phyloP scores from a whole-genome alignment of 37 sponge, comb jelly and placozoan genomes.

The Ianthella basta region DNA sequence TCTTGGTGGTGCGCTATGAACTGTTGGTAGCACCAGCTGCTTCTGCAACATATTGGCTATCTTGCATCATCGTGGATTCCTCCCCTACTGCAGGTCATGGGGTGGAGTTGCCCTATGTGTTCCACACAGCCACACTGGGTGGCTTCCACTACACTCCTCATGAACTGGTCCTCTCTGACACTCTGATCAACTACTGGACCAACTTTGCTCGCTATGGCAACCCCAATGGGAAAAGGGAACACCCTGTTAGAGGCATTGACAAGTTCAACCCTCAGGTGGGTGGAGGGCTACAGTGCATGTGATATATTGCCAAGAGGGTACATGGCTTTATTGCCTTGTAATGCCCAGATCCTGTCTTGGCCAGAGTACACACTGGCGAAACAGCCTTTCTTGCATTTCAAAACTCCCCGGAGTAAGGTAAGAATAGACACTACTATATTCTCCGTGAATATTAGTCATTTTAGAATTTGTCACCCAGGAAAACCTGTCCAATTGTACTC shows the following conservation, averaged over 20 bases:
- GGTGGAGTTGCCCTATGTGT: slow-evolving; percentile 66
- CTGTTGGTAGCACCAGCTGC: no score
- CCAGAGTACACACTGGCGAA: not conserved
- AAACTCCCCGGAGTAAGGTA: slow-evolving; percentile 24
- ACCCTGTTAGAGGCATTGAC: no score
- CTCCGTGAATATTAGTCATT: no score
- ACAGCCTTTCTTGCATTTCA: slow-evolving; percentile 3
- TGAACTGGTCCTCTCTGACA: slow-evolving; percentile 48
- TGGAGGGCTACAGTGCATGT: no score
- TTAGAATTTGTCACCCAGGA: no score
- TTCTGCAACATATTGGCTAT: no score
- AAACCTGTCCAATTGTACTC: no score
- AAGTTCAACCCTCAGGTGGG: no score
- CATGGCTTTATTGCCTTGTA: not conserved
- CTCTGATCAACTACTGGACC: slow-evolving; percentile 58
- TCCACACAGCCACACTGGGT: slow-evolving; percentile 47
- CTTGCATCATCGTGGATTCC: no score
- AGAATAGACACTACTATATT: not conserved
- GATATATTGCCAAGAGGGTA: not conserved
- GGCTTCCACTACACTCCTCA: slow-evolving; percentile 53
- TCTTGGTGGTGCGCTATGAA: no score
- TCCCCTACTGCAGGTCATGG: slow-evolving; percentile 61
- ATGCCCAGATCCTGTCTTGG: slow-evolving; percentile 9
- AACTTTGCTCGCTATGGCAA: slow-evolving; percentile 64
- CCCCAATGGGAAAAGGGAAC: no score